These are phyloP conservation scores for Sympetrum striolatum DNA, from an alignment of 2,888 invertebrate species.

Conservation along the genomic window DNA sequence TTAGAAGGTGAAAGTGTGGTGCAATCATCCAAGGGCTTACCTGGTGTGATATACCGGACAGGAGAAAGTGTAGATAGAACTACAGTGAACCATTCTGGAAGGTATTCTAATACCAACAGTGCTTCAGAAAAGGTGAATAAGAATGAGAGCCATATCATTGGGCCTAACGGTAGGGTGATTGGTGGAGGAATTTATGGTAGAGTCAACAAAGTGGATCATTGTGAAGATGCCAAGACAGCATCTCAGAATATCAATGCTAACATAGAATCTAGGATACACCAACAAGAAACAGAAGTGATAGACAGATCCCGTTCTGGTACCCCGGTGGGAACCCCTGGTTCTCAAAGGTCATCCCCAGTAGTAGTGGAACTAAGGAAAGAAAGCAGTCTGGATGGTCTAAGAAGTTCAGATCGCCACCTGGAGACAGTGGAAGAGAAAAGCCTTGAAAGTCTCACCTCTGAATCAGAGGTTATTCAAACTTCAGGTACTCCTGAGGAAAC, in stretches of 20 bases:
- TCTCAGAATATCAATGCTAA: not conserved
- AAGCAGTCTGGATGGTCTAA: constrained; percentile 13
- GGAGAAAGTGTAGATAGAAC: constrained; percentile 8
- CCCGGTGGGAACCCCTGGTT: constrained; percentile 2
- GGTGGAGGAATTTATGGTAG: constrained; percentile 27
- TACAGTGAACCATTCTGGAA: not conserved
- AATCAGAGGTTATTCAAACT: constrained; percentile 19
- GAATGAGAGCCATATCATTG: constrained; percentile 3
- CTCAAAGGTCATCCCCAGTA: constrained; percentile 10
- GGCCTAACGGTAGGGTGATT: not conserved
- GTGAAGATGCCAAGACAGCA: not conserved
- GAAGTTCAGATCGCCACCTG: not conserved
- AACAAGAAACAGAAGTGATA: not conserved
- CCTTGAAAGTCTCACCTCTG: constrained; percentile 19
- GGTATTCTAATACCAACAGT: constrained; percentile 16
- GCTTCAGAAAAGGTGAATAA: constrained; percentile 9
- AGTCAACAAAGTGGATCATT: not conserved
- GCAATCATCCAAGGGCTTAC: not conserved
- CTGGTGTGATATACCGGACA: constrained; percentile 17
- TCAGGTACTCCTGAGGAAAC: not conserved
- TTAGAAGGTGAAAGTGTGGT: not conserved
- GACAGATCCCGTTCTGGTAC: constrained; percentile 17
- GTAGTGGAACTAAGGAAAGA: constrained; percentile 21
- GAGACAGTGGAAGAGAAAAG: constrained; percentile 28
- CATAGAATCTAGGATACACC: not conserved